Evolutionary conservation across 2,113 vertebrate genomes (phyloP).

Genomic region (Emydura subglobosa): DNA sequence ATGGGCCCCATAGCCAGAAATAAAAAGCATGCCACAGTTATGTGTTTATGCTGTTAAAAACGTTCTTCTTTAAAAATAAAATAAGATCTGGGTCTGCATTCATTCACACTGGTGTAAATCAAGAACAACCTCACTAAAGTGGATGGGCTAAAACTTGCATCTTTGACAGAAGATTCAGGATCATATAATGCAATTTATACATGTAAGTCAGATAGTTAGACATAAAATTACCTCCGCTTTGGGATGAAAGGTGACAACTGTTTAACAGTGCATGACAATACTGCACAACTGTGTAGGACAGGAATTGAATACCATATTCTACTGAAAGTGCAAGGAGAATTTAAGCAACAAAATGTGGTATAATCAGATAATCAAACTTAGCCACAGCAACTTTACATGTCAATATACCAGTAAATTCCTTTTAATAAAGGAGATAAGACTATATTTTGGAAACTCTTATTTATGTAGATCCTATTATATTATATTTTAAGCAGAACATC

Average conservation of each 20-base stretch:
- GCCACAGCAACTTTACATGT: neutral
- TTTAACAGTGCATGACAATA: accelerated
- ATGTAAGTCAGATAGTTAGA: neutral
- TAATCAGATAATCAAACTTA: neutral
- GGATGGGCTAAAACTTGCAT: neutral
- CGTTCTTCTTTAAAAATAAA: slow-evolving; percentile 5
- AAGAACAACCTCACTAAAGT: neutral
- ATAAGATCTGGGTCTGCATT: neutral
- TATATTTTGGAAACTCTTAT: neutral
- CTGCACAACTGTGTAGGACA: neutral
- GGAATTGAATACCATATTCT: accelerated
- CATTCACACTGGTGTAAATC: neutral
- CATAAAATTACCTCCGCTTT: neutral
- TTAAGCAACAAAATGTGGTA: accelerated
- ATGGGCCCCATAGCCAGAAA: too few species aligned
- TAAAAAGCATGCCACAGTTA: neutral
- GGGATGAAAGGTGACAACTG: neutral
- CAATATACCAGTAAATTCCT: neutral
- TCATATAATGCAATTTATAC: neutral
- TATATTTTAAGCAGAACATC: neutral
- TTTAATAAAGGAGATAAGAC: neutral
- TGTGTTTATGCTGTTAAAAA: neutral
- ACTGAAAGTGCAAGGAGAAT: neutral
- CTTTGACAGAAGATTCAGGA: neutral
- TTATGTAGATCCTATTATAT: neutral